These are phyloP conservation scores for Oreochromis aureus DNA, from an alignment of 2,113 vertebrate species.

Conservation along the genomic window DNA sequence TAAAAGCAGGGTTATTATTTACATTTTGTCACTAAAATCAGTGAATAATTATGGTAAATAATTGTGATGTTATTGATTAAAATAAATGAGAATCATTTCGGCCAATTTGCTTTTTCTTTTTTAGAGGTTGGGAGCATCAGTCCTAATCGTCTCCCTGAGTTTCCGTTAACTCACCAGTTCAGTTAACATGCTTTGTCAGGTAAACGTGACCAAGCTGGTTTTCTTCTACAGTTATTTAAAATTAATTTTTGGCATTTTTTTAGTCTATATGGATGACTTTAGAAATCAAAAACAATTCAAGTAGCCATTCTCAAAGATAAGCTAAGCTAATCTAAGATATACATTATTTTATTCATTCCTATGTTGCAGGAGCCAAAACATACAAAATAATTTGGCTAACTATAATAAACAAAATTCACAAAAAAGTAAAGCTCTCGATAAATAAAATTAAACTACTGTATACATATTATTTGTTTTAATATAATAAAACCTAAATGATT, in stretches of 20 bases:
- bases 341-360: neutral
- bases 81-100: neutral
- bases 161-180: neutral
- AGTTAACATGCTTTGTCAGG: neutral
- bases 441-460: neutral
- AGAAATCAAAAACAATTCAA: neutral
- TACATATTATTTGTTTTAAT: neutral
- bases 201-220: neutral
- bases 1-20: neutral
- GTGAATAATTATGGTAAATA: neutral
- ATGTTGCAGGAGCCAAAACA: neutral
- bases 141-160: neutral
- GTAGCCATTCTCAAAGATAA: neutral
- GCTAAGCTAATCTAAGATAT: neutral
- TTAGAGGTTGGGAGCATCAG: neutral
- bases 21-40: neutral
- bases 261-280: neutral
- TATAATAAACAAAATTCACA: neutral
- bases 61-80: neutral
- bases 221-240: neutral
- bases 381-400: rapidly evolving
- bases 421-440: neutral
- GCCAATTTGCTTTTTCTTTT: neutral
- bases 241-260: neutral
- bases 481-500: neutral